Evolutionary conservation across 1,140 invertebrate species (phyloP).

Genomic region (Formica exsecta): DNA sequence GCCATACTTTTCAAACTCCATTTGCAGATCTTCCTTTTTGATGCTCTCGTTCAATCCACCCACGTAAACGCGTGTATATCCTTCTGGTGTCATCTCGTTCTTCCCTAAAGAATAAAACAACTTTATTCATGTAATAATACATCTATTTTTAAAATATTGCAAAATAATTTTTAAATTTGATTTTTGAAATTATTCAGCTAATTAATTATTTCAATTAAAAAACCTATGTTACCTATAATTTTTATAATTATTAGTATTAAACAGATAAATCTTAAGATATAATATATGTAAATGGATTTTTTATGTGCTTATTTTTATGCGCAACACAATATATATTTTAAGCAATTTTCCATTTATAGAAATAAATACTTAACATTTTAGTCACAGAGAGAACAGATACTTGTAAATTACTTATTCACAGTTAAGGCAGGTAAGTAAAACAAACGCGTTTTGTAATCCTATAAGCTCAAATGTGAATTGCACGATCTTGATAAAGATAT

Average conservation of each 20-base stretch:
- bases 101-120: constrained; percentile 52
- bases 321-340: neutral
- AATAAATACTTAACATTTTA: neutral
- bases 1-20: constrained; percentile 95
- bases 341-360: constrained; percentile 8
- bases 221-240: neutral
- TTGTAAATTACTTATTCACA: neutral
- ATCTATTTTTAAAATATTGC: neutral
- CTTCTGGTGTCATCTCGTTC: constrained; percentile 84
- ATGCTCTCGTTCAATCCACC: constrained; percentile 93
- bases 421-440: neutral
- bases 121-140: constrained; percentile 16
- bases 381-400: neutral
- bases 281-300: neutral
- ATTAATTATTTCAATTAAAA: neutral
- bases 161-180: constrained; percentile 1
- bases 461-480: no score
- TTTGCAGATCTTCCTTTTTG: constrained; percentile 95
- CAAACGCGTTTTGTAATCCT: neutral
- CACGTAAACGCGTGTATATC: constrained; percentile 92
- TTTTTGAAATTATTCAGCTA: neutral
- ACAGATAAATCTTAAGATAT: neutral
- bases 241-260: neutral
- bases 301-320: no score
- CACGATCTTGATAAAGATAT: neutral